Percentiles rank a stretch among this genome's conserved stretches.
Evolutionary conservation across 2,113 vertebrate genomes (phyloP).

Genomic region (Psettodes erumei): DNA sequence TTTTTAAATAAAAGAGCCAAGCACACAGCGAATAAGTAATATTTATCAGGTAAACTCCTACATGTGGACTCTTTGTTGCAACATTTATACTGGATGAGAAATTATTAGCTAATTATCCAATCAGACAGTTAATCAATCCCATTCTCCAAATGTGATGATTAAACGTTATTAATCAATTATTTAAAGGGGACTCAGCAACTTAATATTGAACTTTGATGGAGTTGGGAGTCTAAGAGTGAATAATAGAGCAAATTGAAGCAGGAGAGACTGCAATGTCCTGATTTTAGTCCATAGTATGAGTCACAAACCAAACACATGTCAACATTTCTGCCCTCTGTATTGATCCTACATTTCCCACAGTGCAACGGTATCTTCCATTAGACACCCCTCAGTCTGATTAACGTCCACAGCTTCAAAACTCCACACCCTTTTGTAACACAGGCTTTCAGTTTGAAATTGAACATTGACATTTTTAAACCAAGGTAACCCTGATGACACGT

Average conservation of each 20-base stretch:
- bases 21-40: not conserved
- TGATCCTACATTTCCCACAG: constrained; percentile 27
- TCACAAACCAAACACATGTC: not conserved
- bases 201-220: not conserved
- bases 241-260: no score
- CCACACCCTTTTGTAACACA: not conserved
- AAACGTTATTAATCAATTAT: not conserved
- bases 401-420: not conserved
- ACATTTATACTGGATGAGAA: not conserved
- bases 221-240: fast-evolving
- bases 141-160: no score
- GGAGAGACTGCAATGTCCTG: fast-evolving
- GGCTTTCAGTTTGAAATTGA: no score
- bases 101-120: not conserved
- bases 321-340: no score
- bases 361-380: not conserved
- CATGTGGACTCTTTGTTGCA: not conserved
- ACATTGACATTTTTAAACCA: no score
- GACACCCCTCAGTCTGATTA: no score
- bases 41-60: not conserved
- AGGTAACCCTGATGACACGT: not conserved
- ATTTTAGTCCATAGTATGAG: fast-evolving
- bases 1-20: no score
- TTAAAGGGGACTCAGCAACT: not conserved
- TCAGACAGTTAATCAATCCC: not conserved